Base-by-base conservation (phyloP, 2,888 invertebrate genomes). In the Bursaphelenchus okinawaensis region DNA sequence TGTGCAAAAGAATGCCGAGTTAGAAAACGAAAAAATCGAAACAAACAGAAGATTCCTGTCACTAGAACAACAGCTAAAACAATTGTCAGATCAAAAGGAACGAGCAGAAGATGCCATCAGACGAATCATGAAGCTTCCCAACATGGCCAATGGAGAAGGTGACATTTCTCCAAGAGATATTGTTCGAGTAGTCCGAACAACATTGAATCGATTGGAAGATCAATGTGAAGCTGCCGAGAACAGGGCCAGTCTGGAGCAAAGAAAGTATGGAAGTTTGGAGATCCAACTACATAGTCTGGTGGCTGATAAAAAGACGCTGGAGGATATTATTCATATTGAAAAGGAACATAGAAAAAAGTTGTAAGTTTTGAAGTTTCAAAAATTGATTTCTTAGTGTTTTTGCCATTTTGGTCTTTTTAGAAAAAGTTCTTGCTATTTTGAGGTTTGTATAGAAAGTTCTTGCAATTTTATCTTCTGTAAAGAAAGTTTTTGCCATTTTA, bases 61-160 rank as follows among this genome's bases (percentile, higher is more conserved):
- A 8, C 24, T 62, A 16, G 62, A 62, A 61, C 28, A 24, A 12
- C 19, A 20, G 4, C n/a, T 62, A 19, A 62, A 62, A 56, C 28
- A 51, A 7, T 26, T 57, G 7, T 57, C 54, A 56, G 62, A 62
- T 24, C 55, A 62, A 24, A 40, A 51, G 4, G 62, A 62, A 7
- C 62, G 59, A 20, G 59, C 56, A 16, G 62, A 62, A 26, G 62
- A 62, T 0, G 28, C 56, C 0, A n/a, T 62, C 1, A 62, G 28
- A 51, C 54, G 56, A 24, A 62, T 62, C 40, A 54, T 56, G 31
- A 28, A 57, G 9, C 40, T 62, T 4, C 62, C 62, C 7, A 57
- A 61, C 29, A 28, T 62, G 12, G 56, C 56, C 24, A 57, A 62
- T 40, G 40, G 12, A 40, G 40, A 40, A 16, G 40, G 12, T 12